Conservation (phyloP, 1,140 invertebrate genomes). For the Belonocnema kinseyi region DNA sequence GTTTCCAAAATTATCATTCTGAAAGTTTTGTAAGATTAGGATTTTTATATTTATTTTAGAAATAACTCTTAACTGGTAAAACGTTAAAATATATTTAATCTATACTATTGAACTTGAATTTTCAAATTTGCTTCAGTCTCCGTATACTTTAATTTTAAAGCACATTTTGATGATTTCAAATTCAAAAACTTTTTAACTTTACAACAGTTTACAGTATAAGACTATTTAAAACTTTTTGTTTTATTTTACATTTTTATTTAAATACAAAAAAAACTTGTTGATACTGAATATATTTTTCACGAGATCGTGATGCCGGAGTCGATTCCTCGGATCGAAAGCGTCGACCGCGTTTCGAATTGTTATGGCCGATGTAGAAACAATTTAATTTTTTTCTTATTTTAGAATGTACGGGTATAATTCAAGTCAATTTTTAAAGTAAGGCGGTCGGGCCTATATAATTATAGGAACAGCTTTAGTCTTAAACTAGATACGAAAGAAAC, state of each 20-base stretch:
- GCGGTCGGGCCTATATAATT: conserved; percentile 41
- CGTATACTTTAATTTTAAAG: too few relatives aligned
- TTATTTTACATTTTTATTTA: background rate
- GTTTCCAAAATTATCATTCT: too few relatives aligned
- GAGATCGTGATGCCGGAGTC: background rate
- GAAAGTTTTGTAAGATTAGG: too few relatives aligned
- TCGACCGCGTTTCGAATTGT: background rate
- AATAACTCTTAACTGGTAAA: too few relatives aligned
- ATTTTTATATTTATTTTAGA: too few relatives aligned
- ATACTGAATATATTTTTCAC: background rate
- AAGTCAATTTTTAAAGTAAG: conserved; percentile 61
- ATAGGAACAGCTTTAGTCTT: conserved; percentile 41
- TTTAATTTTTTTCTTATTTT: conserved; percentile 31
- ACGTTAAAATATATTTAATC: too few relatives aligned
- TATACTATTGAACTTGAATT: too few relatives aligned
- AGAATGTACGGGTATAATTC: conserved; percentile 55
- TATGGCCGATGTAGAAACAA: conserved; percentile 5
- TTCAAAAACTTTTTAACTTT: too few relatives aligned
- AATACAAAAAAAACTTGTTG: background rate
- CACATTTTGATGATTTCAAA: too few relatives aligned
- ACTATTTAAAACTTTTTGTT: too few relatives aligned
- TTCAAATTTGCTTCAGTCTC: too few relatives aligned
- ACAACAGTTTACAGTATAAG: too few relatives aligned
- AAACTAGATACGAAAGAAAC: conserved; percentile 32
- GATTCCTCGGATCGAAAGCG: background rate